Base-by-base conservation (phyloP, 2,797 vertebrate genomes). In the Enteromius paludinosus region DNA sequence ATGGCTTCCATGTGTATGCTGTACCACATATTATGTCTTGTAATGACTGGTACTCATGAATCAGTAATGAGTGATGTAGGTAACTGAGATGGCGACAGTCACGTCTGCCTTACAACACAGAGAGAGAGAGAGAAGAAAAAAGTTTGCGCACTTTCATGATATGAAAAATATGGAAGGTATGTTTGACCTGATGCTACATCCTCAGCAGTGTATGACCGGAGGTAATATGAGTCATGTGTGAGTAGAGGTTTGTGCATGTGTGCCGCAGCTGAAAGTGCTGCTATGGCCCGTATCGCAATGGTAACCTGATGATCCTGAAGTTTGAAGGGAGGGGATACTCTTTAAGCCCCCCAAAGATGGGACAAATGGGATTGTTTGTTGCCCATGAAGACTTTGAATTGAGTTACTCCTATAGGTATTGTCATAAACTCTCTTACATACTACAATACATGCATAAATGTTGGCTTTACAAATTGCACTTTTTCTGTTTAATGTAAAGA, bases 231-330 rank as follows among this genome's bases (percentile, higher is more conserved):
- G 72, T 86, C 84, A 72, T 83, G 83, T 86, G 79, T 79, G 75
- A 52, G 76, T 78, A 43, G 41, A 69, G 71, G 73, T 10, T 30
- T 66, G 76, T 72, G 56, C 59, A 23, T 79, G 76, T 79, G 61
- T 75, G 56, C 30, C 86, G 82, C 87, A 90, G 83, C 88, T 45
- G 66, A 82, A 81, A 86, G 87, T 65, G 75, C 83, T 87, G 59
- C 35, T 52, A 14, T 62, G 25, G 74, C 30, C n/a, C 15, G 38
- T 54, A 62, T 78, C 83, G 59, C 87, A 84, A 89, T 87, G 92
- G 93, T 93, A 94, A 94, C 91, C 89, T 84, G 91, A 94, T 91
- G 89, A 92, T 87, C 88, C 86, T 62, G 25, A 89, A 88, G 88
- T 88, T 77, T 86, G n/a, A 81, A 76, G 43, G 28, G 61, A 73